These are phyloP conservation scores for Bradypodion pumilum DNA, from an alignment of 2,797 vertebrate species.

Conservation along the genomic window DNA sequence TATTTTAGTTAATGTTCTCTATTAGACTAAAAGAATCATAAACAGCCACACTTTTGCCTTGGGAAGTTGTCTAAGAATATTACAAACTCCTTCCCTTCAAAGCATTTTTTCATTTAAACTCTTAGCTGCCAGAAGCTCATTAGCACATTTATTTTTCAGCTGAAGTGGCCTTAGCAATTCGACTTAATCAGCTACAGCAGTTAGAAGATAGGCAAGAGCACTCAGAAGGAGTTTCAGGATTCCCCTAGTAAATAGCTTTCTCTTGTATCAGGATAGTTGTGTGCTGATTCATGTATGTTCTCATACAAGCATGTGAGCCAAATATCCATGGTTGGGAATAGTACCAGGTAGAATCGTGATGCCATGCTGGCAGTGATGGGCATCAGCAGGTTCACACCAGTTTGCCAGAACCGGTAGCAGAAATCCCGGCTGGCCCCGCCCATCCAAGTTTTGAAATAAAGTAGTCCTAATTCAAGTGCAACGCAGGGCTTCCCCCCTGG, in stretches of 20 bases:
- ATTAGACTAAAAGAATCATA: background rate
- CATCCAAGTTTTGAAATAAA: too few species aligned
- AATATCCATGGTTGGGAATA: background rate
- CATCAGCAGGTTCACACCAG: too few species aligned
- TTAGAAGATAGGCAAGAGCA: background rate
- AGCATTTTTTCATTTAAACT: conserved; percentile 9
- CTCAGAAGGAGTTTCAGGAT: background rate
- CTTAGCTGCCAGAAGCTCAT: background rate
- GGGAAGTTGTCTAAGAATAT: background rate
- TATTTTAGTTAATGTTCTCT: background rate
- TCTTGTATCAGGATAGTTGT: background rate
- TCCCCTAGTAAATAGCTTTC: background rate
- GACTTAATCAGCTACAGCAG: background rate
- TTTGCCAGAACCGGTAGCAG: too few species aligned
- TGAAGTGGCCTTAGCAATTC: conserved; percentile 1
- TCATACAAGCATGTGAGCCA: background rate
- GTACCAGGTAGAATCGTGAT: too few species aligned
- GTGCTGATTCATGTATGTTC: background rate
- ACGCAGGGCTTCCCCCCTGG: too few species aligned
- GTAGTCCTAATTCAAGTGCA: too few species aligned
- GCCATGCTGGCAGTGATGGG: too few species aligned
- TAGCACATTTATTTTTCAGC: background rate
- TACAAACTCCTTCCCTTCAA: fast-evolving
- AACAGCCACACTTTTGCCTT: background rate
- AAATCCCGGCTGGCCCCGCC: too few species aligned